Evolutionary conservation across 2,797 vertebrate genomes (phyloP).

Genomic region (Malurus splendens): DNA sequence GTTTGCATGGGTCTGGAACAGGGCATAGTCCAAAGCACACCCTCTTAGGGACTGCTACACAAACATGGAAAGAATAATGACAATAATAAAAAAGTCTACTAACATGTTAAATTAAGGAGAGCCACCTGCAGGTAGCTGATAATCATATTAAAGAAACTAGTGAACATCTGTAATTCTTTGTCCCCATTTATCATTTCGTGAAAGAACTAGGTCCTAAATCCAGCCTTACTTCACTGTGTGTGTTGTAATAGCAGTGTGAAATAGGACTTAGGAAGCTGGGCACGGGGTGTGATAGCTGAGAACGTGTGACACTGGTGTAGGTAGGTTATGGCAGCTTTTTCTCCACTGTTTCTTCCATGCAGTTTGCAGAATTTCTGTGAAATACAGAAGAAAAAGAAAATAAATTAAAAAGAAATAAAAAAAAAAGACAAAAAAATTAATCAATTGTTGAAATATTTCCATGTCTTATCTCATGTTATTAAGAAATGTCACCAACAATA

Average conservation of each 20-base stretch:
- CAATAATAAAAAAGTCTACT: slow-evolving; percentile 10
- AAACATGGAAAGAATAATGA: not conserved
- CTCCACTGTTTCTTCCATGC: not conserved
- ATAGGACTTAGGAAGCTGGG: not conserved
- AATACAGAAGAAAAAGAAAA: not conserved
- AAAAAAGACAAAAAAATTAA: not conserved
- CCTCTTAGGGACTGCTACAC: not conserved
- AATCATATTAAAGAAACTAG: slow-evolving; percentile 26
- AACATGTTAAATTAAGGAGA: slow-evolving; percentile 17
- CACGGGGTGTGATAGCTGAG: not conserved
- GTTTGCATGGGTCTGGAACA: not conserved
- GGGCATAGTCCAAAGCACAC: not conserved
- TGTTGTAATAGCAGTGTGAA: not conserved
- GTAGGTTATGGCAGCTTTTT: not conserved
- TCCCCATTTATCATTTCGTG: not conserved
- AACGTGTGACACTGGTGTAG: rapidly evolving
- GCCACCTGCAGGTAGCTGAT: slow-evolving; percentile 7
- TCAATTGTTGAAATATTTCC: slow-evolving; percentile 18
- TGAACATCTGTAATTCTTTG: slow-evolving; percentile 6
- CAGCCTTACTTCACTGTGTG: not conserved
- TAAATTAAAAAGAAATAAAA: not conserved
- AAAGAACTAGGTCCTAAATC: not conserved
- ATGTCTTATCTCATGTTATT: slow-evolving; percentile 26
- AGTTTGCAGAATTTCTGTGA: slow-evolving; percentile 9
- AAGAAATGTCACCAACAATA: not conserved